Evolutionary conservation across 2,888 invertebrate species (phyloP), one percentile per base, ranked within the genome.

Genomic region (Coleophora deauratella): DNA sequence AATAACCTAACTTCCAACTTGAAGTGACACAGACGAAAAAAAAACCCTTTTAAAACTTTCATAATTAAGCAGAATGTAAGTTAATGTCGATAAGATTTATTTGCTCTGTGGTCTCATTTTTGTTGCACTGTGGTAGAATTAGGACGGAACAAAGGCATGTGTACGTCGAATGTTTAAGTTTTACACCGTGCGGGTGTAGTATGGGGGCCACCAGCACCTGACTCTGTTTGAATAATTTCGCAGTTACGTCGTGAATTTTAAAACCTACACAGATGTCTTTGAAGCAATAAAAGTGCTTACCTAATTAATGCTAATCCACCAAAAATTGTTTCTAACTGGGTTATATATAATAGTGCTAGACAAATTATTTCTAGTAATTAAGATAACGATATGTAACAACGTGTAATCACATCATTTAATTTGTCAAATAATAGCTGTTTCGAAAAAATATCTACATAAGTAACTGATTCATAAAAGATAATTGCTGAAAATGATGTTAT

Each of bases 161-260:
- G 61, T 56, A 50, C 55, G 52, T 58, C 53, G 54, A 59, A 63
- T 47, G 59, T 57, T 6, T 4, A 53, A 52, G 55, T 61, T 66
- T 57, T 51, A 59, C 60, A 55, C 60, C 58, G 67, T 66, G 66
- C 68, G 69, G 66, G 68, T 43, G 41, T 51, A 38, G 45, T 59
- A 66, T 68, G 59, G 62, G 64, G 67, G 69, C 68, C 78, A 79
- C 75, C 77, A 78, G 78, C 78, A 79, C 75, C 77, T 79, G 79
- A 75, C 72, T 69, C 66, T 59, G 53, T 68, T 67, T 76, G 78
- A 78, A 79, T 79, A 77, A 78, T 79, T 78, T 70, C 60, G 73
- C 77, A 74, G 64, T 78, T 67, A 67, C 62, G 60, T 59, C 56
- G 62, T 65, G 65, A 72, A 74, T 74, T 75, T 74, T 68, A 72